phyloP scores from a whole-genome alignment of 2,888 invertebrate species.

The Allacma fusca region DNA sequence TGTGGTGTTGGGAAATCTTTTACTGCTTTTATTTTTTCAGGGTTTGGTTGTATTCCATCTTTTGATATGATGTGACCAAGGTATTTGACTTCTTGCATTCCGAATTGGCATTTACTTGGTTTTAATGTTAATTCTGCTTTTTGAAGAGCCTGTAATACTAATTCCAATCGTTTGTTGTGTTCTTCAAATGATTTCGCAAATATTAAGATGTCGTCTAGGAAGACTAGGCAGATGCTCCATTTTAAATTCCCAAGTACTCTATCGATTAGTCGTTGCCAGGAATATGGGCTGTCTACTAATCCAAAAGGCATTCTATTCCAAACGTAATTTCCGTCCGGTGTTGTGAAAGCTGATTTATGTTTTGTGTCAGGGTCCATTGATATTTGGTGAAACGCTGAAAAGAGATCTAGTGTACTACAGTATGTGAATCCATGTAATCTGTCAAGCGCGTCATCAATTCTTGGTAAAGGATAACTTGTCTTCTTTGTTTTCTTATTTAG shows the following conservation, averaged over 20 bases:
- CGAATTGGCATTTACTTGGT: constrained; percentile 43
- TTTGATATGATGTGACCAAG: constrained; percentile 34
- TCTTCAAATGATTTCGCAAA: constrained; percentile 57
- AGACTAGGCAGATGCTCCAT: constrained; percentile 43
- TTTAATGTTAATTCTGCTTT: constrained; percentile 32
- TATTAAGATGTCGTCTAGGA: constrained; percentile 62
- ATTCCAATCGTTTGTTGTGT: constrained; percentile 43
- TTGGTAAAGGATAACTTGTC: too few species aligned
- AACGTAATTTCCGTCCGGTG: constrained; percentile 20
- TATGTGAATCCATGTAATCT: constrained; percentile 38
- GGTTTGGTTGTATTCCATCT: not conserved
- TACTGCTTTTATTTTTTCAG: constrained; percentile 42
- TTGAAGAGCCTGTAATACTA: not conserved
- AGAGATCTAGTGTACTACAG: constrained; percentile 49
- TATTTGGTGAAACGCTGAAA: constrained; percentile 18
- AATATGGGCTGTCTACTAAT: not conserved
- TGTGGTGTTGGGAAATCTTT: constrained; percentile 44
- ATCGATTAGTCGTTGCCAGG: constrained; percentile 1
- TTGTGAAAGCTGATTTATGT: constrained; percentile 32
- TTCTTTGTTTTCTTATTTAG: too few species aligned
- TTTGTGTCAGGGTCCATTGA: not conserved
- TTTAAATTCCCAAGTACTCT: constrained; percentile 3
- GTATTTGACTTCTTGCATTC: not conserved
- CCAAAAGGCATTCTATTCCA: constrained; percentile 19
- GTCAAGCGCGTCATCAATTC: constrained; percentile 36